A percentile compares a stretch with the other conserved stretches of the same genome.
phyloP scores from a whole-genome alignment of 2,888 invertebrate species.

The Agrochola lychnidis region DNA sequence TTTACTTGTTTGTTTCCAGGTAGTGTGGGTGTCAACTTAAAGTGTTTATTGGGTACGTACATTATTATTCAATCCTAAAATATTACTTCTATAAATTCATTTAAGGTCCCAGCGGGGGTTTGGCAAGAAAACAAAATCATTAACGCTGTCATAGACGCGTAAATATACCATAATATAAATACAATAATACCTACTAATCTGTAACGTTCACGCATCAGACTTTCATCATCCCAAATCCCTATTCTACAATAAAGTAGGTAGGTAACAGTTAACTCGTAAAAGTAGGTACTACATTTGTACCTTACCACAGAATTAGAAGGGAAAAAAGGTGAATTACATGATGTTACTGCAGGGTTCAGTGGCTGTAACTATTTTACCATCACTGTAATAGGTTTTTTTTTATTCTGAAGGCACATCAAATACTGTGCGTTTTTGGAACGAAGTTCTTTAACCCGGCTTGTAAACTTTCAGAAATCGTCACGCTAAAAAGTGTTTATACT shows the following conservation, averaged over 20 bases:
- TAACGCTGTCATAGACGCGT: background rate
- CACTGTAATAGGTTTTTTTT: background rate
- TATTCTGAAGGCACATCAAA: background rate
- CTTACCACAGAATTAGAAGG: background rate
- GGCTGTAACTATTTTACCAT: background rate
- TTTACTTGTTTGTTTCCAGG: conserved; percentile 37
- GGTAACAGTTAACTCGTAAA: conserved; percentile 28
- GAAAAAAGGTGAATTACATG: conserved; percentile 1
- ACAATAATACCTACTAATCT: conserved; percentile 16
- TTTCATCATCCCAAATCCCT: conserved; percentile 38
- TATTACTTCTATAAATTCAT: background rate
- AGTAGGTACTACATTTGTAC: background rate
- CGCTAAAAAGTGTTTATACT: too few relatives aligned
- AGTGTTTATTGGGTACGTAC: conserved; percentile 39
- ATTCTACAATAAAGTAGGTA: conserved; percentile 63
- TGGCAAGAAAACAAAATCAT: conserved; percentile 16
- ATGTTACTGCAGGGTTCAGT: background rate
- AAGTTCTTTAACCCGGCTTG: too few relatives aligned
- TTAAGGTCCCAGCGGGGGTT: background rate
- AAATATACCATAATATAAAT: background rate
- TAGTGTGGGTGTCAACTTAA: conserved; percentile 14
- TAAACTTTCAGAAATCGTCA: too few relatives aligned
- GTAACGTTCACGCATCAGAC: conserved; percentile 31
- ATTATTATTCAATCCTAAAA: background rate
- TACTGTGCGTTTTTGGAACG: background rate